Evolutionary conservation across 2,113 vertebrate genomes (phyloP), one percentile per base, ranked within the genome.

Genomic region (Corydoras sp.): DNA sequence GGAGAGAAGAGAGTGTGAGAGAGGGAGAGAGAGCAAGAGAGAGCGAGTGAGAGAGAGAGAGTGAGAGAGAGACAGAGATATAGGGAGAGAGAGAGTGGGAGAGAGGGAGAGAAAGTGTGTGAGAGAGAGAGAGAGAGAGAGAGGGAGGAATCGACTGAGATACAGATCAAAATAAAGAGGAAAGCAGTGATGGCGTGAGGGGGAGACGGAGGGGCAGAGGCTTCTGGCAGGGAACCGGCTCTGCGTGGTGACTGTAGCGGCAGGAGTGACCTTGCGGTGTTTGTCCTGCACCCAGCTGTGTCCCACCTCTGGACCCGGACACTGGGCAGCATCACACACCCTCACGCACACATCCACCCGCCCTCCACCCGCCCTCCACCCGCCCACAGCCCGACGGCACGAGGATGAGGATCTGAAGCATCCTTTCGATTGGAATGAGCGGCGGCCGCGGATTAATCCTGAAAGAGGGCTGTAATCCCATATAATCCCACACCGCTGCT

Each of bases 241-340:
- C 85, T 83, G 81, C 87, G 83, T 74, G 76, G 79, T 85, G 75
- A 64, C 81, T 77, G 59, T 24, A 78, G 59, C 88, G 79, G 83
- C 85, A 78, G 88, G 89, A 85, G 78, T 91, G 91, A 95, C 92
- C 91, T 93, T 93, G 92, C 87, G 91, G 83, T 65, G 77, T 84
- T 82, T 85, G 75, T 80, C 82, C 86, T 82, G 77, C 13, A 65
- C 65, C 70, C 73, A 62, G 65, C 74, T 71, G 74, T 76, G 69
- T 60, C 72, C 76, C 56, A 59, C 76, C 69, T 76, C 71, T 58
- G 77, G 80, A 53, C 80, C 83, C 60, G 62, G 61, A 80, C 80
- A 71, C 72, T 77, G 75, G 80, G 77, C 84, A 81, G 72, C 79
- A 81, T 75, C 62, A 76, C 63, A 78, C 61, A 74, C 54, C 73